Base-by-base conservation (phyloP, 2,888 invertebrate species). In the Stomorhina lunata region DNA sequence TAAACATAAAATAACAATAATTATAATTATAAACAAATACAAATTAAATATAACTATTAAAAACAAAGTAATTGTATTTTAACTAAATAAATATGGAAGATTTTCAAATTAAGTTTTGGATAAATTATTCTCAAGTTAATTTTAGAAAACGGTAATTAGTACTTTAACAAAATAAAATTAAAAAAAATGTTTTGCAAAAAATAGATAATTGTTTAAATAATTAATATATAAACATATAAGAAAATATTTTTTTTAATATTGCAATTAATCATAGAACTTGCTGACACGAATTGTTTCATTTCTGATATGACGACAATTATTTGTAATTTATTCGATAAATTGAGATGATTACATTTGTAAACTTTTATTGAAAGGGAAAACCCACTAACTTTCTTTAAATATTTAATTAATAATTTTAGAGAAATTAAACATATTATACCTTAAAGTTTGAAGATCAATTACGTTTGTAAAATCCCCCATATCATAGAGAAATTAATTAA, bases 71-170 rank as follows among this genome's bases (percentile, higher is more conserved):
- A 66, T 15, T 12, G 2, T 43, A 53, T 2, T 17, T n/a, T n/a
- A n/a, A n/a, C n/a, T n/a, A n/a, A 20, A 17, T 25, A n/a, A 43
- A 17, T 9, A 68, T 68, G 68, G 77, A 68, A 61, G 32, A 48
- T 57, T 77, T 77, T 27, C 25, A 65, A 65, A 32, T 27, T 3
- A 37, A 55, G 10, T 71, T 71, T 2, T 37, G 63, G 22, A n/a
- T 22, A 48, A 72, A 65, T 22, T 34, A 72, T 50, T 29, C 59
- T 7, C n/a, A 73, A 43, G 43, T 25, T 9, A 22, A 50, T 66
- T 72, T 53, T 4, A n/a, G 25, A 50, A 55, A 72, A 59, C 45
- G 57, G 59, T 66, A 79, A 66, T 50, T 63, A 66, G n/a, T 59
- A n/a, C 12, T 2, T 37, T 1, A 12, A 10, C n/a, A 40, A 15